These are phyloP conservation scores for Hoplostethus mediterraneus DNA, from an alignment of 2,797 vertebrate genomes.

Conservation along the genomic window DNA sequence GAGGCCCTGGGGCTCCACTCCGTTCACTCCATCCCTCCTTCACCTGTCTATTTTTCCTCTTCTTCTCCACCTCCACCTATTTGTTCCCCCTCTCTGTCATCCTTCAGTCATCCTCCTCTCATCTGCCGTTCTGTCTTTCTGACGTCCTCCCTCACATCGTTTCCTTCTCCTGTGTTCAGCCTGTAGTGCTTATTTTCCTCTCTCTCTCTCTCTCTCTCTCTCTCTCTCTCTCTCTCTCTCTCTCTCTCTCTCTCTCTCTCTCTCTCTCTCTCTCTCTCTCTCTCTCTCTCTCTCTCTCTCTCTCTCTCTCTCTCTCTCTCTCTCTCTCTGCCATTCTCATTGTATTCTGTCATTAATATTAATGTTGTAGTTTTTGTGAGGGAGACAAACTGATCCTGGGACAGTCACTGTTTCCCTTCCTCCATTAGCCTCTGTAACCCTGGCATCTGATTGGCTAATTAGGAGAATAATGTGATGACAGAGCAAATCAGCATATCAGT, in stretches of 20 bases:
- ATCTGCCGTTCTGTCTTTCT: slow-evolving; percentile 1
- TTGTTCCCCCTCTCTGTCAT: neutral
- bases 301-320: neutral
- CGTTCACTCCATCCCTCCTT: slow-evolving; percentile 14
- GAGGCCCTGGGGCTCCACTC: slow-evolving; percentile 2
- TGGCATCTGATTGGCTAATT: slow-evolving; percentile 37
- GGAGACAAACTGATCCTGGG: neutral
- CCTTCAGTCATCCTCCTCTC: slow-evolving; percentile 18
- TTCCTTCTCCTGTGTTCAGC: slow-evolving; percentile 10
- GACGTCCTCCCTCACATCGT: slow-evolving; percentile 5
- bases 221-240: too few relatives aligned
- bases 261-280: neutral
- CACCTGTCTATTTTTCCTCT: neutral
- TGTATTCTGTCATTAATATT: neutral
- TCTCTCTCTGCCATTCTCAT: neutral
- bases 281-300: neutral
- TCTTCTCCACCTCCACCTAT: slow-evolving; percentile 10
- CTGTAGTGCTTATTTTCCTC: neutral
- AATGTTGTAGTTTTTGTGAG: neutral
- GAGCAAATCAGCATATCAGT: slow-evolving; percentile 26
- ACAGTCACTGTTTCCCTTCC: slow-evolving; percentile 18
- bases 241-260: neutral
- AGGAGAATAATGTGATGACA: slow-evolving; percentile 15
- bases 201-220: neutral
- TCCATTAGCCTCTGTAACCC: slow-evolving; percentile 39